These are phyloP conservation scores for Spinibarbus caldwelli DNA, from an alignment of 2,797 vertebrate genomes.

Conservation along the genomic window DNA sequence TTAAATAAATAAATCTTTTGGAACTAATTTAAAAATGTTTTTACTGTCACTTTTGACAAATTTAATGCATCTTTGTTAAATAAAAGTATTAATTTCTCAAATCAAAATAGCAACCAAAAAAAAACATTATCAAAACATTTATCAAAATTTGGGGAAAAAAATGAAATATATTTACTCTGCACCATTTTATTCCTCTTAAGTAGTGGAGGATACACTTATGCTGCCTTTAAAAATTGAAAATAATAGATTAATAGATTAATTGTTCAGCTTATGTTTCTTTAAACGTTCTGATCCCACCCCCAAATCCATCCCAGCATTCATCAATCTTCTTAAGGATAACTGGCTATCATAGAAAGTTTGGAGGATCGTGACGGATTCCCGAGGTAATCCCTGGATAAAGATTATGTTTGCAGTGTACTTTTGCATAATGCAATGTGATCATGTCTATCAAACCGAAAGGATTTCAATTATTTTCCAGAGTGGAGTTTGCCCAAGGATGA, in stretches of 20 bases:
- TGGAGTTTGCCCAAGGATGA: constrained; percentile 27
- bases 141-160: too few relatives aligned
- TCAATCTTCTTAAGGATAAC: constrained; percentile 48
- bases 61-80: neutral
- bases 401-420: constrained; percentile 51
- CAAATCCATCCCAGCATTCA: constrained; percentile 38
- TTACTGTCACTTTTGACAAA: neutral
- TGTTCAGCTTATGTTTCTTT: constrained; percentile 41
- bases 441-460: constrained; percentile 44
- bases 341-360: constrained; percentile 50
- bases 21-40: neutral
- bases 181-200: neutral
- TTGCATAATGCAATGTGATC: constrained; percentile 50
- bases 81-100: neutral
- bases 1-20: neutral
- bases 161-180: neutral
- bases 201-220: neutral
- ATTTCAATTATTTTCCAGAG: constrained; percentile 34
- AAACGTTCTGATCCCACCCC: constrained; percentile 47
- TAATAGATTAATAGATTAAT: constrained; percentile 51
- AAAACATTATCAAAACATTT: too few relatives aligned
- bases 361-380: constrained; percentile 41
- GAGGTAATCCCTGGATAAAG: constrained; percentile 56
- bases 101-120: neutral
- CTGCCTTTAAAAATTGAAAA: too few relatives aligned